Evolutionary conservation across 2,888 invertebrate species (phyloP).

Genomic region (Onthophagus sagittarius): DNA sequence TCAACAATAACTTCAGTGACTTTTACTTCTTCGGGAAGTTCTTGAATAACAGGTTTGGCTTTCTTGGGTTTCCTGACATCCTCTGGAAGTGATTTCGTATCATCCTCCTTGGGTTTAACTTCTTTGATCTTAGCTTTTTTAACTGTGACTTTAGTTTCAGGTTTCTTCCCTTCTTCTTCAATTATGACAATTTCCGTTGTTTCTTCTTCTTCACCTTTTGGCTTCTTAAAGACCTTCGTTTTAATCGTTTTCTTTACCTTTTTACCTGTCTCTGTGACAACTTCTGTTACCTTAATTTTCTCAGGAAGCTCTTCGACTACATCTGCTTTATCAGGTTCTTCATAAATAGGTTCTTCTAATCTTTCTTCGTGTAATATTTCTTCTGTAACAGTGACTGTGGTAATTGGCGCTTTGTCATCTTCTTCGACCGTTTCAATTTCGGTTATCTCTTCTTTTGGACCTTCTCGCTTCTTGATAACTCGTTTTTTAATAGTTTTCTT

Average conservation of each 20-base stretch:
- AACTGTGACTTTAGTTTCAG: conserved; percentile 27
- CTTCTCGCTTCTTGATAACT: conserved; percentile 41
- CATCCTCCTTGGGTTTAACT: conserved; percentile 18
- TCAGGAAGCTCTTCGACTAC: conserved; percentile 36
- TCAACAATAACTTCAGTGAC: conserved; percentile 24
- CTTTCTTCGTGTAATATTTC: conserved; percentile 22
- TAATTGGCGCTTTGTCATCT: conserved; percentile 35
- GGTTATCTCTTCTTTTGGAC: conserved; percentile 41
- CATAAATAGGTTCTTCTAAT: conserved; percentile 34
- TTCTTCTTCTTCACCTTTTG: conserved; percentile 38
- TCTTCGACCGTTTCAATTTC: conserved; percentile 40
- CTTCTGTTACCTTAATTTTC: conserved; percentile 32
- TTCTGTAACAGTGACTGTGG: conserved; percentile 36
- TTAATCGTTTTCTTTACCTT: conserved; percentile 34
- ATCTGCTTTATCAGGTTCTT: conserved; percentile 29
- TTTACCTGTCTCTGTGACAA: conserved; percentile 20
- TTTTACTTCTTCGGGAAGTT: conserved; percentile 26
- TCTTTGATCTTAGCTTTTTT: conserved; percentile 32
- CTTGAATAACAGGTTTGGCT: conserved; percentile 21
- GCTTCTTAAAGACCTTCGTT: conserved; percentile 48
- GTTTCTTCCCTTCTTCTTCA: conserved; percentile 46
- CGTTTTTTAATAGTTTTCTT: conserved; percentile 39
- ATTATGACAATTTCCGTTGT: conserved; percentile 40
- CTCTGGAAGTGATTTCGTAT: conserved; percentile 23
- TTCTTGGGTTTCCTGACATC: conserved; percentile 28